Evolutionary conservation across 1,140 invertebrate genomes (phyloP).

Genomic region (Pachypeltis micranthus): DNA sequence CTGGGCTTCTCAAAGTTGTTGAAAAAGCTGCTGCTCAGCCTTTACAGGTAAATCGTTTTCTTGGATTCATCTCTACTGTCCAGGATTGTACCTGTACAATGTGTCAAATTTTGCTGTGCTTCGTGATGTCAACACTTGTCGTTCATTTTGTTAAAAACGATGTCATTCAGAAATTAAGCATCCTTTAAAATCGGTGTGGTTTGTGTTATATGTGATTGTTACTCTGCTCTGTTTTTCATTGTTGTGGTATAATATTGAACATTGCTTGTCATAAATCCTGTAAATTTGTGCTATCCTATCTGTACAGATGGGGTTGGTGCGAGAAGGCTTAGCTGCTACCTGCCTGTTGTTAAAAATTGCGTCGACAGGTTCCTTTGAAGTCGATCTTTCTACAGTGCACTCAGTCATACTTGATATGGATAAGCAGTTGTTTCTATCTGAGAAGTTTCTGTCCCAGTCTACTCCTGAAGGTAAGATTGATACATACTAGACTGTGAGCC

Average conservation of each 20-base stretch:
- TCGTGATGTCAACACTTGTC: no score
- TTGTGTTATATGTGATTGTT: no score
- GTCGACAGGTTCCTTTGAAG: conserved; percentile 40
- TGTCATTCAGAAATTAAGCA: no score
- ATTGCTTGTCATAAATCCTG: no score
- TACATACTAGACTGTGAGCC: no score
- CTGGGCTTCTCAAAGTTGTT: conserved; percentile 49
- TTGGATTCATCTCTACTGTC: not conserved
- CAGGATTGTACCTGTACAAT: no score
- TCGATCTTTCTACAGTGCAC: conserved; percentile 50
- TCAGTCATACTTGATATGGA: conserved; percentile 53
- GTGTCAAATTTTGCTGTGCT: no score
- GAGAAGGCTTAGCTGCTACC: conserved; percentile 66
- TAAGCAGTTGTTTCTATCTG: conserved; percentile 68
- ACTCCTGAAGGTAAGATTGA: conserved; percentile 53
- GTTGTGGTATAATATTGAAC: no score
- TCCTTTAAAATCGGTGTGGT: no score
- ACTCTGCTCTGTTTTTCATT: no score
- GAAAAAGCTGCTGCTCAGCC: conserved; percentile 58
- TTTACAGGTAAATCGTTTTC: conserved; percentile 38
- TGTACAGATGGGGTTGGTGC: conserved; percentile 44
- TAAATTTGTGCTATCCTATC: not conserved
- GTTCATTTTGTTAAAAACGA: no score
- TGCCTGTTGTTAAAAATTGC: conserved; percentile 57
- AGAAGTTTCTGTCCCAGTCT: conserved; percentile 61